phyloP scores from a whole-genome alignment of 2,113 vertebrate genomes.

The Sorex araneus region DNA sequence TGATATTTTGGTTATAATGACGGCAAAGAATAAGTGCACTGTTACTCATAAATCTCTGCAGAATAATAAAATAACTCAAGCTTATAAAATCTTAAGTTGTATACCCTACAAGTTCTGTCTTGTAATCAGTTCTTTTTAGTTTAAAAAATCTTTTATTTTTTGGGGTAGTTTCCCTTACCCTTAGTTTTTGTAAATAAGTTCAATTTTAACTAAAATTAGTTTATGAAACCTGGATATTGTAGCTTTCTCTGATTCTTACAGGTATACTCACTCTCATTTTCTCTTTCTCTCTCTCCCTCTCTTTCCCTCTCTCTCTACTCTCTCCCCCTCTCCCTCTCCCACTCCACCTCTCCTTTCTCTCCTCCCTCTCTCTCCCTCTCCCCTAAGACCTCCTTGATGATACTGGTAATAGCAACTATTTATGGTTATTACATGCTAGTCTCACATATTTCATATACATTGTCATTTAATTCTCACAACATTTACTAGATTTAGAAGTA shows the following conservation, averaged over 20 bases:
- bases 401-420: not conserved
- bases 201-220: conserved; percentile 36
- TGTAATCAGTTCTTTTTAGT: conserved; percentile 6
- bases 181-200: not conserved
- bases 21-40: not conserved
- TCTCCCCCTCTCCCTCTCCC: too few relatives aligned
- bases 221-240: not conserved
- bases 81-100: conserved; percentile 5
- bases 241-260: not conserved
- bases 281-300: too few relatives aligned
- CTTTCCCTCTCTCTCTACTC: too few relatives aligned
- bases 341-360: too few relatives aligned
- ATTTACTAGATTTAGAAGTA: conserved; percentile 21
- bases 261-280: too few relatives aligned
- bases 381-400: not conserved
- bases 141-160: not conserved
- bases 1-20: conserved; percentile 21
- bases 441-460: not conserved
- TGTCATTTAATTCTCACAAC: conserved; percentile 19
- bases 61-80: conserved; percentile 1
- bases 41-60: conserved; percentile 46
- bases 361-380: too few relatives aligned
- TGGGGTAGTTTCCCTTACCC: not conserved
- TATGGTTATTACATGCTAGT: not conserved
- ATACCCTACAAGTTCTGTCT: not conserved